Conservation (phyloP, 2,797 vertebrate species). For the Anisognathus igniventris region DNA sequence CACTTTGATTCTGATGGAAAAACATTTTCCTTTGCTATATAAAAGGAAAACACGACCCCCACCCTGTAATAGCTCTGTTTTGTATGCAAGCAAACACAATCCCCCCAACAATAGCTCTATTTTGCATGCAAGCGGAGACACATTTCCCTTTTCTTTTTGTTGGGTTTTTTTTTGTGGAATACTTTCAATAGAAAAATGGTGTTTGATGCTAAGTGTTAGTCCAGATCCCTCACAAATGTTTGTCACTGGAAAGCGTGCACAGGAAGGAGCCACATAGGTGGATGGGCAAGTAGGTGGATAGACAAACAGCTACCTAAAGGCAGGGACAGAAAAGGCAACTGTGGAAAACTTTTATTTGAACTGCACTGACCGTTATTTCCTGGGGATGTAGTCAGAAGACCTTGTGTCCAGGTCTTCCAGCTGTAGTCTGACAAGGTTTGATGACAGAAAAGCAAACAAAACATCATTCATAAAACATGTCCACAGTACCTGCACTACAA, state of each 20-base stretch:
- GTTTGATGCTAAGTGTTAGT: background rate
- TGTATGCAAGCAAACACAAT: constrained; percentile 12
- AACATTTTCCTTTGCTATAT: background rate
- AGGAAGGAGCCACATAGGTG: background rate
- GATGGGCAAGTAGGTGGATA: background rate
- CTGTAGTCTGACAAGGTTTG: background rate
- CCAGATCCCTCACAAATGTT: background rate
- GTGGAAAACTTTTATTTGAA: background rate
- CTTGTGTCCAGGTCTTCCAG: background rate
- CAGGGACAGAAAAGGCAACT: background rate
- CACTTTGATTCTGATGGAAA: background rate
- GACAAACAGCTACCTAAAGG: background rate
- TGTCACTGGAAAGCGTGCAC: background rate
- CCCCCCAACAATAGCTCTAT: background rate
- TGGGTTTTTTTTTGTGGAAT: background rate
- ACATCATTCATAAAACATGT: constrained; percentile 35
- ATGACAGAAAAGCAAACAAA: background rate
- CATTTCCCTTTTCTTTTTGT: background rate
- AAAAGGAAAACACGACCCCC: background rate
- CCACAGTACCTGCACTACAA: background rate
- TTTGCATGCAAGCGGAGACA: background rate
- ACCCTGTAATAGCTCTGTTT: background rate
- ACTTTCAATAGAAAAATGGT: background rate
- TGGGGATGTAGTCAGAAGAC: background rate
- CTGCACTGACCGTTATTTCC: background rate